A percentile compares a stretch with the other conserved stretches of the same genome.
These are phyloP conservation scores for Adela reaumurella DNA, from an alignment of 2,888 invertebrate species.

Conservation along the genomic window DNA sequence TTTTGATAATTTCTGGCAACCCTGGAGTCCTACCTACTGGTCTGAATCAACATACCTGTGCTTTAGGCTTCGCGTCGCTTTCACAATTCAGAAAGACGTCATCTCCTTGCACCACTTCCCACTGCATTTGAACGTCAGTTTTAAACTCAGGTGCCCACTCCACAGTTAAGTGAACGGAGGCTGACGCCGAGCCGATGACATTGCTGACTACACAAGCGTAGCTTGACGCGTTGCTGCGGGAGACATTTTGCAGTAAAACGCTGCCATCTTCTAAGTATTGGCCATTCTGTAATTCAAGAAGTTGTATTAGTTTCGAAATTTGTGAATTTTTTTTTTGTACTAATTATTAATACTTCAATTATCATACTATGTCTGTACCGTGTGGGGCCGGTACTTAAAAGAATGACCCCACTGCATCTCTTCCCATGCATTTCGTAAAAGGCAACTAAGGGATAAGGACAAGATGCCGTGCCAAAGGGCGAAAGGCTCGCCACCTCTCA, in stretches of 20 bases:
- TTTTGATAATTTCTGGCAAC: too few species aligned
- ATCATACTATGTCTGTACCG: too few species aligned
- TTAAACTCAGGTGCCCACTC: conserved; percentile 42
- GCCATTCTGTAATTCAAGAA: conserved; percentile 30
- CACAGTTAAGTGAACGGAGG: conserved; percentile 49
- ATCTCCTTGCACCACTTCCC: conserved; percentile 23
- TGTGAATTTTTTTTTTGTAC: too few species aligned
- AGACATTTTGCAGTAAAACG: conserved; percentile 24
- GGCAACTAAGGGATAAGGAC: too few species aligned
- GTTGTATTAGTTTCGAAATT: too few species aligned
- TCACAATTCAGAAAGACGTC: conserved; percentile 31
- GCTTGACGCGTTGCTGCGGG: conserved; percentile 39
- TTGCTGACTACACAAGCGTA: conserved; percentile 61
- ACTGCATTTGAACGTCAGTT: conserved; percentile 4
- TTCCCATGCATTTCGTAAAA: too few species aligned
- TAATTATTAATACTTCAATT: too few species aligned
- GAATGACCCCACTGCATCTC: too few species aligned
- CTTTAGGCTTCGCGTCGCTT: conserved; percentile 32
- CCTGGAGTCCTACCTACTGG: too few species aligned
- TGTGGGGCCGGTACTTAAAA: too few species aligned
- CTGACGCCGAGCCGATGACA: conserved; percentile 50
- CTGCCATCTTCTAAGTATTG: conserved; percentile 22
- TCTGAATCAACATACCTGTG: conserved; percentile 24
- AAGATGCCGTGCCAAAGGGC: too few species aligned
- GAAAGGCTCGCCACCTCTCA: too few species aligned